Percentiles rank a stretch among this genome's conserved stretches.
Evolutionary conservation across 1,140 invertebrate species (phyloP).

Genomic region (Chironomus striatipennis): DNA sequence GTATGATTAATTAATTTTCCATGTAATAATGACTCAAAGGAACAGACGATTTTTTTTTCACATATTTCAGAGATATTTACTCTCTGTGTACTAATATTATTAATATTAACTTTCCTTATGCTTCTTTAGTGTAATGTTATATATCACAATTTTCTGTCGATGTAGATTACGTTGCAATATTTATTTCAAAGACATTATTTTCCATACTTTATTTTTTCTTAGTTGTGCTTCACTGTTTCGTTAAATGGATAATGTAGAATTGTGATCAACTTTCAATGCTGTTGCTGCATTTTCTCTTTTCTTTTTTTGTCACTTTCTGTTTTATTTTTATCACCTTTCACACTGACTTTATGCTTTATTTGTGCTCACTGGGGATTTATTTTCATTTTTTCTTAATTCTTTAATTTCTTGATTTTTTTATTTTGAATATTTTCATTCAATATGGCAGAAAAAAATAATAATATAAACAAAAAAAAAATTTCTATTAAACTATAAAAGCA

Average conservation of each 20-base stretch:
- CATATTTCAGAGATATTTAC: too few species aligned
- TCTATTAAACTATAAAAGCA: neutral
- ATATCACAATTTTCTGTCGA: neutral
- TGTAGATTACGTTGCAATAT: neutral
- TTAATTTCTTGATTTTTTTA: neutral
- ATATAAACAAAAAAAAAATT: neutral
- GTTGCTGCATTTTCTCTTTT: too few species aligned
- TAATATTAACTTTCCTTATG: too few species aligned
- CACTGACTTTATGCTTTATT: neutral
- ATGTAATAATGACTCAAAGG: neutral
- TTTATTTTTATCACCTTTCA: conserved; percentile 2
- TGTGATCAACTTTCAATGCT: neutral
- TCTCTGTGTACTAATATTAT: too few species aligned
- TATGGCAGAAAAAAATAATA: conserved; percentile 14
- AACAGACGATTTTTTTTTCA: too few species aligned
- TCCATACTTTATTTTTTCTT: neutral
- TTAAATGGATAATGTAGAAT: neutral
- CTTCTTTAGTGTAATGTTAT: too few species aligned
- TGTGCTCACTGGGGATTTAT: neutral
- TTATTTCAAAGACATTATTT: neutral
- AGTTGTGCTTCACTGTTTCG: neutral
- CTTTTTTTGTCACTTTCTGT: neutral
- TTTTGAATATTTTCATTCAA: neutral
- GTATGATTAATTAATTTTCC: neutral
- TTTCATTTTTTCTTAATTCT: neutral